Evolutionary conservation across 2,888 invertebrate genomes (phyloP).

Genomic region (Drosophila setosimentum): DNA sequence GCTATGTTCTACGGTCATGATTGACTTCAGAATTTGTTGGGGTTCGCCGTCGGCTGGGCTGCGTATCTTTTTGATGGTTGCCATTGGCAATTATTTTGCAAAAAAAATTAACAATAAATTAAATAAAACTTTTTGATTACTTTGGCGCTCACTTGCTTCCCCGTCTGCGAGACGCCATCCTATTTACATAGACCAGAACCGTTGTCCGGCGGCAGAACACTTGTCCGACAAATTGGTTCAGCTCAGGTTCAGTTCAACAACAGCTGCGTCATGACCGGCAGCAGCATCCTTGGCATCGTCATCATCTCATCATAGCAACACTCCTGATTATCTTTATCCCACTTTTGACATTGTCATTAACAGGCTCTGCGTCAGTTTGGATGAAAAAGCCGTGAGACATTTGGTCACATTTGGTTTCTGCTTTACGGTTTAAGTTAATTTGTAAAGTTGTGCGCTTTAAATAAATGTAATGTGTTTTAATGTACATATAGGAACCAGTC

Average conservation of each 20-base stretch:
- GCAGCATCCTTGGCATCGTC: constrained; percentile 17
- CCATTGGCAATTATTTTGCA: constrained; percentile 65
- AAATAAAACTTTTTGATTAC: constrained; percentile 66
- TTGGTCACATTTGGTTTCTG: constrained; percentile 57
- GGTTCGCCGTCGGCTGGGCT: not conserved
- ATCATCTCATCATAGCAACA: constrained; percentile 7
- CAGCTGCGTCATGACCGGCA: constrained; percentile 61
- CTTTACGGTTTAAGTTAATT: constrained; percentile 54
- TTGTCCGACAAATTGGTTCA: constrained; percentile 19
- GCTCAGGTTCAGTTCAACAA: constrained; percentile 9
- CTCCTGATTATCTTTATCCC: constrained; percentile 14
- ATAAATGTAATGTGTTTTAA: not conserved
- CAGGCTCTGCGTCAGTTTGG: constrained; percentile 6
- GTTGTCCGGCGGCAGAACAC: constrained; percentile 14
- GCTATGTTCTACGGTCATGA: not conserved
- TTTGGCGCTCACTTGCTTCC: constrained; percentile 41
- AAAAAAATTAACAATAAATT: constrained; percentile 71
- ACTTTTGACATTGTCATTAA: constrained; percentile 21
- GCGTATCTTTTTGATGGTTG: constrained; percentile 30
- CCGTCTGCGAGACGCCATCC: constrained; percentile 45
- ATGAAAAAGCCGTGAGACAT: not conserved
- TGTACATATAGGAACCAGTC: no score
- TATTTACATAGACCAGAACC: constrained; percentile 64
- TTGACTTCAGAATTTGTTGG: not conserved
- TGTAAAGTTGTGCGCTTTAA: constrained; percentile 37